Evolutionary conservation across 1,140 invertebrate genomes (phyloP), one percentile per base, ranked within the genome.

Genomic region (Heliconius eleuchia): DNA sequence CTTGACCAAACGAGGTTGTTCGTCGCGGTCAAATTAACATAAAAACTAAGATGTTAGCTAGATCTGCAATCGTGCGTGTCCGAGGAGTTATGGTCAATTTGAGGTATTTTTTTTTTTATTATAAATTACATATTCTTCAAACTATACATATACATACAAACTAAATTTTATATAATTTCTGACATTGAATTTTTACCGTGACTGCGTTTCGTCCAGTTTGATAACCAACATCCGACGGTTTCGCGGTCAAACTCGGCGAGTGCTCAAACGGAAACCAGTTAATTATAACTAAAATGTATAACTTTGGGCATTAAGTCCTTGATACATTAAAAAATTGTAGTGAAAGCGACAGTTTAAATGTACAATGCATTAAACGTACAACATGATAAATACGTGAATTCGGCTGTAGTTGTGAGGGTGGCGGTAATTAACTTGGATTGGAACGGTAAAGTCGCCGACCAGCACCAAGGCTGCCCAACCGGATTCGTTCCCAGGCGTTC

Each of bases 401-500:
- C 11, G 74, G 66, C 71, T 77, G 71, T 78, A 39, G 71, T 66
- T 50, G 74, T 80, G 77, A 87, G 86, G 87, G 85, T 88, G 84
- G 85, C 87, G 85, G 86, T 92, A 92, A 92, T 93, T 92, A 90
- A 84, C 85, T 77, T 85, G 84, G 87, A 92, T 92, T 94, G 89
- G 91, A 93, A 87, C 86, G 90, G 91, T 91, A 85, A 90, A 93
- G 91, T 94, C 89, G 88, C 86, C 90, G 91, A 87, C 92, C 83
- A 87, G 86, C 81, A 88, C 90, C 92, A 92, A 94, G 91, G 92
- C 87, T 92, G 81, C 84, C 82, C 86, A 90, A 92, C 91, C 90
- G 91, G 92, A 92, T 91, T 92, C 84, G 85, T 90, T 82, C 89
- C 88, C 89, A 85, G 86, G 82, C 87, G 90, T 89, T 90, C 89